phyloP scores from a whole-genome alignment of 2,113 vertebrate genomes.

The Tiliqua scincoides region DNA sequence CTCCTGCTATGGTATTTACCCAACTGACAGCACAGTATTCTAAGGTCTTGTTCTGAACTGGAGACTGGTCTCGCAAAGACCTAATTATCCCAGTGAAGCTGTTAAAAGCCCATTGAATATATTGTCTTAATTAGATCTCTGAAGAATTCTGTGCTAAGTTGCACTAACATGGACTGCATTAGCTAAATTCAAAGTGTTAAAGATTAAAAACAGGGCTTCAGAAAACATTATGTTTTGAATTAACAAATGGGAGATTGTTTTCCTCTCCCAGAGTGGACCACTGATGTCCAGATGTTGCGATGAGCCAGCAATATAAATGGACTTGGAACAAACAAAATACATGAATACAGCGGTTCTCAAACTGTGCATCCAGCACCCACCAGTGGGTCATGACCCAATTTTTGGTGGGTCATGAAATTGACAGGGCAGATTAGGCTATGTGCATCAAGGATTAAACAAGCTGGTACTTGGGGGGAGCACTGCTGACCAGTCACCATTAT shows the following conservation, averaged over 20 bases:
- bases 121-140: constrained; percentile 9
- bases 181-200: not conserved
- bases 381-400: no score
- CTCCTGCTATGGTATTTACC: constrained; percentile 2
- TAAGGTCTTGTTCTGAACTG: not conserved
- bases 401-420: no score
- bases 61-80: not conserved
- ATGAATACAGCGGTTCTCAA: no score
- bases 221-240: constrained; percentile 2
- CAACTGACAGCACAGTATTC: not conserved
- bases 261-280: not conserved
- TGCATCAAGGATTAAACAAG: no score
- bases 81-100: constrained; percentile 11
- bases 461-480: no score
- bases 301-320: not conserved
- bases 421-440: no score
- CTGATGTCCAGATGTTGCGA: not conserved
- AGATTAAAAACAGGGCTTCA: not conserved
- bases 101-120: constrained; percentile 14
- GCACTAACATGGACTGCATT: not conserved
- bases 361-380: no score
- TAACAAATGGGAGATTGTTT: not conserved
- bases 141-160: not conserved
- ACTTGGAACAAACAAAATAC: not conserved
- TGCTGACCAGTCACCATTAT: no score